Conservation (phyloP, 2,888 invertebrate genomes). For the Drosophila falleni region DNA sequence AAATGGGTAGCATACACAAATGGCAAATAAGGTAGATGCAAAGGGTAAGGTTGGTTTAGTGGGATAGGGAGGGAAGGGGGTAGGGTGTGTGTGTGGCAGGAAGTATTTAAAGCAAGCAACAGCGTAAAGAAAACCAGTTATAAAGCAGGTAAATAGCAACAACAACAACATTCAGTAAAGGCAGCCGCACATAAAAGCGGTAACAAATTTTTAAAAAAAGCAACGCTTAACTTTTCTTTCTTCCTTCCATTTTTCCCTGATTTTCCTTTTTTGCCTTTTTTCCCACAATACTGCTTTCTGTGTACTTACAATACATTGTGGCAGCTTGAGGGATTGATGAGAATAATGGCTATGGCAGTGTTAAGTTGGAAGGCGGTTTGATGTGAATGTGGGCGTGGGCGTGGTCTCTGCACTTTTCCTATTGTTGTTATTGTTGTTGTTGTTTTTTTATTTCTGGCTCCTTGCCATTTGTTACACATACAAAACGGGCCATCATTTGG, state of each 20-base stretch:
- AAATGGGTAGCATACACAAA: background rate
- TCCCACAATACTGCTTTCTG: background rate
- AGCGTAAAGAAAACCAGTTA: slow-evolving; percentile 33
- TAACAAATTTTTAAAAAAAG: slow-evolving; percentile 47
- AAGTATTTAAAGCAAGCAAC: slow-evolving; percentile 42
- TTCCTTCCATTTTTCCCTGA: background rate
- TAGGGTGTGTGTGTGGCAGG: background rate
- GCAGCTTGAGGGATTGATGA: slow-evolving; percentile 51
- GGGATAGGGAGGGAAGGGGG: too few species aligned
- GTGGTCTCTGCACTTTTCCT: slow-evolving; percentile 38
- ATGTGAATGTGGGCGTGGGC: slow-evolving; percentile 8
- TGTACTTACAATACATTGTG: slow-evolving; percentile 46
- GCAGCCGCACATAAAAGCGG: slow-evolving; percentile 38
- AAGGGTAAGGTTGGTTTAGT: background rate
- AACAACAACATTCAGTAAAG: background rate
- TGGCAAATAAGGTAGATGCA: background rate
- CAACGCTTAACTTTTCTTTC: slow-evolving; percentile 19
- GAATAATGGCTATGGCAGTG: slow-evolving; percentile 24
- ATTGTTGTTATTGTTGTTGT: slow-evolving; percentile 35
- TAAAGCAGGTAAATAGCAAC: slow-evolving; percentile 32
- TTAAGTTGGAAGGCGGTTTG: background rate
- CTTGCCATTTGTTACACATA: slow-evolving; percentile 55
- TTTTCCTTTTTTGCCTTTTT: background rate
- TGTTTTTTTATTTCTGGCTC: slow-evolving; percentile 20
- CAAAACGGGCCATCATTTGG: slow-evolving; percentile 60